Evolutionary conservation across 2,888 invertebrate species (phyloP), one percentile per base, ranked within the genome.

Genomic region (Acronicta alni): DNA sequence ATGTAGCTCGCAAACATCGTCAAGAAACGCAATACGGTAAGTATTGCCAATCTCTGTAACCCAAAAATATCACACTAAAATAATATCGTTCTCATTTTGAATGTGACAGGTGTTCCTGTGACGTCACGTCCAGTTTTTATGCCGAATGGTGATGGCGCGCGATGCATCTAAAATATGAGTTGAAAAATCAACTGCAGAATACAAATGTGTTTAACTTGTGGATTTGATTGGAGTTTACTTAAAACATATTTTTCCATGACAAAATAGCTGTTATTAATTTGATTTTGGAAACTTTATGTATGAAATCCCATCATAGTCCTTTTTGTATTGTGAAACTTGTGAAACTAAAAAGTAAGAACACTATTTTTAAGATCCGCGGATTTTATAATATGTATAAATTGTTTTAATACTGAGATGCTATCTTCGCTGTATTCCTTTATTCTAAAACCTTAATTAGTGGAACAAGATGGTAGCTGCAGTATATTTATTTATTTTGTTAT

Each of bases 71-170:
- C 10, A 18, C 7, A 20, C 37, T n/a, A 30, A 58, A n/a, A n/a
- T n/a, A n/a, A 51, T 43, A 52, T 39, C 17, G 39, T 66, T 47
- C 44, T 57, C 45, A 57, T 62, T 56, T 51, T 20, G 49, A 51
- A 46, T 41, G 63, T 67, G 77, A 51, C 75, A 74, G 72, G 65
- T 71, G 65, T 18, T 45, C 42, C 53, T 62, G 32, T 71, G 69
- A 61, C 65, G 72, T 73, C 81, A 81, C 81, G 83, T 82, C 66
- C 74, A 47, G 68, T 68, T 81, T 83, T 80, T 80, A 82, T 79
- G 70, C 70, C 74, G 77, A 59, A 76, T 67, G 61, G 74, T 57
- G 57, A 37, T 57, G 63, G 61, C 65, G 55, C 61, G 69, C 55
- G 48, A 66, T 52, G 68, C 72, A 62, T 68, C 72, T 59, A 67